Evolutionary conservation across 1,140 invertebrate species (phyloP).

Genomic region (Sycobia sp.): DNA sequence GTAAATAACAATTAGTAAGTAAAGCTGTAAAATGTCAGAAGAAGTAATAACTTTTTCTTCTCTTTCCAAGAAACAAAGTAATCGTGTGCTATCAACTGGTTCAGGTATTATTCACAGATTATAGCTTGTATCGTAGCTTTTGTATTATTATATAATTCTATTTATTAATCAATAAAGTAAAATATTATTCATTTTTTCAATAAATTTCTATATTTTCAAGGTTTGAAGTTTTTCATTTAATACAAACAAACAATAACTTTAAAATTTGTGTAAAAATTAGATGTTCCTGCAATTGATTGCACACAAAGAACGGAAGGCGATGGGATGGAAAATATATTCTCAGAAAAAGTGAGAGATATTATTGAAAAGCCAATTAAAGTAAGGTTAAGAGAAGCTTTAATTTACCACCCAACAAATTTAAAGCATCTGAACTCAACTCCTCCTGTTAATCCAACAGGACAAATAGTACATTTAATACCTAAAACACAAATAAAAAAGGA

Average conservation of each 20-base stretch:
- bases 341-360: slow-evolving; percentile 32
- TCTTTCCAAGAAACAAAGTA: too few species aligned
- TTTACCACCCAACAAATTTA: slow-evolving; percentile 60
- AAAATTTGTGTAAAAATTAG: slow-evolving; percentile 34
- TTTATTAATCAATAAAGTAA: too few species aligned
- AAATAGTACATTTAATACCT: slow-evolving; percentile 58
- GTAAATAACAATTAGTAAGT: too few species aligned
- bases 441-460: slow-evolving; percentile 57
- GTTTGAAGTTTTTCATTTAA: neutral
- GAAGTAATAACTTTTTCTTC: too few species aligned
- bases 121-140: too few species aligned
- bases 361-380: slow-evolving; percentile 43
- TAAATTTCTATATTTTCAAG: neutral
- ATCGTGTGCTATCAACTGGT: too few species aligned
- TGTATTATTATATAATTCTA: too few species aligned
- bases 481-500: slow-evolving; percentile 53
- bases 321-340: slow-evolving; percentile 62
- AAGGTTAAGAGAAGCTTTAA: slow-evolving; percentile 54
- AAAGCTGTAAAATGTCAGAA: too few species aligned
- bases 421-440: slow-evolving; percentile 51
- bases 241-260: neutral
- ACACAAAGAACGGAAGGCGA: slow-evolving; percentile 62
- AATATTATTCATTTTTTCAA: too few species aligned
- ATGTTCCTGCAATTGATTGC: slow-evolving; percentile 42
- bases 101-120: too few species aligned